Conservation (phyloP, 2,888 invertebrate species). For the Nysson spinosus region DNA sequence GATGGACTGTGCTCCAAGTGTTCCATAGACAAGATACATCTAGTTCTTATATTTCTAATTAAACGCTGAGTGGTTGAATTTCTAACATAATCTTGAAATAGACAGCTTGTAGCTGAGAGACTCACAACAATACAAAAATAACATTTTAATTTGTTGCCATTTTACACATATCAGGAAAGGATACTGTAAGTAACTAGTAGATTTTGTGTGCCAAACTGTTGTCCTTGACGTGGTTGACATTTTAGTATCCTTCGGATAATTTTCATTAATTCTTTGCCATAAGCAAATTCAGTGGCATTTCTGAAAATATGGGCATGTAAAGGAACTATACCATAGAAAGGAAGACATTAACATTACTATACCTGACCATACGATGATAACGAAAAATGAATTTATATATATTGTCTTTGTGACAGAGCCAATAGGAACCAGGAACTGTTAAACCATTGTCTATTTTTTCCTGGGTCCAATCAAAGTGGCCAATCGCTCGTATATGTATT, state of each 20-base stretch:
- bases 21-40: too few relatives aligned
- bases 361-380: conserved; percentile 69
- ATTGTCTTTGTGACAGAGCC: conserved; percentile 72
- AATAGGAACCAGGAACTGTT: conserved; percentile 74
- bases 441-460: conserved; percentile 64
- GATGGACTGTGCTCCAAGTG: too few relatives aligned
- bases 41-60: too few relatives aligned
- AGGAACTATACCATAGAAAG: neutral
- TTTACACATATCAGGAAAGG: conserved; percentile 53
- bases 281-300: conserved; percentile 59
- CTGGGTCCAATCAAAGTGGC: conserved; percentile 70
- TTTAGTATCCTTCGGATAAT: conserved; percentile 72
- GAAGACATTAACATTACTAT: neutral
- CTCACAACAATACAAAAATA: conserved; percentile 3
- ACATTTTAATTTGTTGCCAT: conserved; percentile 1
- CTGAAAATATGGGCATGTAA: conserved; percentile 53
- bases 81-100: too few relatives aligned
- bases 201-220: conserved; percentile 71
- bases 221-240: conserved; percentile 69
- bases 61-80: too few relatives aligned
- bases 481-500: conserved; percentile 74
- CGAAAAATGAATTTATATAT: conserved; percentile 74
- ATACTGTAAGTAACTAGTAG: conserved; percentile 73
- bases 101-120: too few relatives aligned
- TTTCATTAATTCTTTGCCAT: conserved; percentile 72